These are phyloP conservation scores for Hyperoplus lanceolatus DNA, from an alignment of 2,797 vertebrate species.

Conservation along the genomic window DNA sequence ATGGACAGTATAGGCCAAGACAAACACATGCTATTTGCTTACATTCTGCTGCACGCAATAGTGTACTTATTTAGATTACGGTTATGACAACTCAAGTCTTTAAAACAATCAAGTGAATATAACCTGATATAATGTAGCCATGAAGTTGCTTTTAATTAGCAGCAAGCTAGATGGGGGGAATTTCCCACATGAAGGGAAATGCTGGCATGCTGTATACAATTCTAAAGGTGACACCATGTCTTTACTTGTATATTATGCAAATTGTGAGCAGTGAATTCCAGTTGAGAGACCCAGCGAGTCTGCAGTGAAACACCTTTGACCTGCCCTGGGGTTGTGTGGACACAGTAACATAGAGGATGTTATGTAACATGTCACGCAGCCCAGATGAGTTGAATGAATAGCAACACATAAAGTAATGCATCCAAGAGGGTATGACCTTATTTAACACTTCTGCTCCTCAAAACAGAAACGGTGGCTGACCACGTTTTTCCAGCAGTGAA, in stretches of 20 bases:
- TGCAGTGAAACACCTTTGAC: background rate
- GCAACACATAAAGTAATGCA: background rate
- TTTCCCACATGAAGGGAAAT: conserved; percentile 69
- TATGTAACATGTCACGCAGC: conserved; percentile 19
- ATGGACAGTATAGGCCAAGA: background rate
- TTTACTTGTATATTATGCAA: conserved; percentile 4
- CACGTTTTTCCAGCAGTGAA: background rate
- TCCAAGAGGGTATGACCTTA: background rate
- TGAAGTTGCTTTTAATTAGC: conserved; percentile 67
- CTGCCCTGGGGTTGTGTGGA: background rate
- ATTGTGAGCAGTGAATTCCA: background rate
- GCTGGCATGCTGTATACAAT: conserved; percentile 67
- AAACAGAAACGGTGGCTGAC: conserved; percentile 10
- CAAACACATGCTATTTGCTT: background rate
- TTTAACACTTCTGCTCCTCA: too few relatives aligned
- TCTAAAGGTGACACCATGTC: background rate
- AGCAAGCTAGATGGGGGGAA: conserved; percentile 58
- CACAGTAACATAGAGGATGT: conserved; percentile 16
- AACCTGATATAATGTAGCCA: conserved; percentile 60
- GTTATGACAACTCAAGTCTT: background rate
- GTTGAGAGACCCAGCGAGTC: too few relatives aligned
- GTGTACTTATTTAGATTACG: conserved; percentile 11
- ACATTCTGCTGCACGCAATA: conserved; percentile 9
- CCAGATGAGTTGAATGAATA: background rate
- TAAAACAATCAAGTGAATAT: background rate